These are phyloP conservation scores for Coregonus clupeaformis DNA, from an alignment of 2,113 vertebrate genomes.

Conservation along the genomic window DNA sequence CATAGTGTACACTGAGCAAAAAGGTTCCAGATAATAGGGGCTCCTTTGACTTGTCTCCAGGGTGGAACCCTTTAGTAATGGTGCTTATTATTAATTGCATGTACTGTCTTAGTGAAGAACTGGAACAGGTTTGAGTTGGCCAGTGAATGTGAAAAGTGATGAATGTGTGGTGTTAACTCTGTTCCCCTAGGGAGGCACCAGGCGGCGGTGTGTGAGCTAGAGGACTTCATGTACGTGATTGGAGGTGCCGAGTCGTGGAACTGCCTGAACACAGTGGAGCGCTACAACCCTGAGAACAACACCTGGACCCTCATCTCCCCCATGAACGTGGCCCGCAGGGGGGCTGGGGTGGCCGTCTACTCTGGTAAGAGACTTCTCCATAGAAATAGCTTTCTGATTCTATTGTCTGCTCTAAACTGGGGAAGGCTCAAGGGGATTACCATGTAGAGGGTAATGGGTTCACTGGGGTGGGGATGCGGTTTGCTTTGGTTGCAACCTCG, in stretches of 20 bases:
- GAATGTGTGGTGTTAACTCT: background rate
- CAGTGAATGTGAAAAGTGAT: background rate
- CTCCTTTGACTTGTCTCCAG: too few relatives aligned
- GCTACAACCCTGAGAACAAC: conserved; percentile 94
- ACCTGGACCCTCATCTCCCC: conserved; percentile 91
- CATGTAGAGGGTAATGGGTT: too few relatives aligned
- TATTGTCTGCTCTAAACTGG: background rate
- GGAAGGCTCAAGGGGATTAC: background rate
- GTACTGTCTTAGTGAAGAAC: background rate
- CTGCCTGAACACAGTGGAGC: conserved; percentile 93
- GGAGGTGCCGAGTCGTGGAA: conserved; percentile 98
- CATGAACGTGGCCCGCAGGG: conserved; percentile 95
- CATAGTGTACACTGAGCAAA: too few relatives aligned
- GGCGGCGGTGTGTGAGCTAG: conserved; percentile 91
- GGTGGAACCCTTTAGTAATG: too few relatives aligned
- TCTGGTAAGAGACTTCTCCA: conserved; percentile 72
- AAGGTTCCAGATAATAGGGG: too few relatives aligned
- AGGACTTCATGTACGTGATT: conserved; percentile 88
- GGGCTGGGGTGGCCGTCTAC: conserved; percentile 85
- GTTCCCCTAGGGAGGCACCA: conserved; percentile 87
- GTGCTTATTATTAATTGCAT: background rate
- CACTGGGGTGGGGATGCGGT: background rate
- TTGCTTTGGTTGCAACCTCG: too few relatives aligned
- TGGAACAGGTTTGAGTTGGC: background rate
- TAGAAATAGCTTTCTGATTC: too few relatives aligned